Base-by-base conservation (phyloP, 2,113 vertebrate genomes). In the Hyla sarda region DNA sequence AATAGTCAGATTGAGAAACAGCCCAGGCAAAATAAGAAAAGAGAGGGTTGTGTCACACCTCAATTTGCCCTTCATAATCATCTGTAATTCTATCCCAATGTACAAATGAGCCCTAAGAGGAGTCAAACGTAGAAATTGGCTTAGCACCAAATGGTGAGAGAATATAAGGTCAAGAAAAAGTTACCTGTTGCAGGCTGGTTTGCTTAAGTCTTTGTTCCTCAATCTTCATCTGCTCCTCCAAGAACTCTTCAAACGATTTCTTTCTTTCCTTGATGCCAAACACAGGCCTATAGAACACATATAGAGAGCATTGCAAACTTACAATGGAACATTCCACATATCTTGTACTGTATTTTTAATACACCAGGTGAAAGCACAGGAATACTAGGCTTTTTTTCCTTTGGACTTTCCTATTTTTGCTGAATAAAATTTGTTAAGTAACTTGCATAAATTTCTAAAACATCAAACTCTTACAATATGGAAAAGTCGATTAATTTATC, bases 241-340 rank as follows among this genome's bases (percentile, higher is more conserved):
- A 87, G 67, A 97, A 94, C 87, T 98, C 96, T 91, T 99, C 97
- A 93, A 98, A 99, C 0, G 96, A 97, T 90, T 93, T 93, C 89
- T 94, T 97, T 89, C 90, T 96, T 86, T 93, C 94, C 52, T 92
- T 92, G 28, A 96, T 88, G 0, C 90, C 92, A 80, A 94, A 91
- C 90, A 92, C 95, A 3, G 98, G 97, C 87, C 97, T 99, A 82
- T 0, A 16, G 60, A 62, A 45, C 41, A 41, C 41, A 41, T 0
- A 80, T 16, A 25, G 6, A 11, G 5, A 12, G 14, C 2, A 17
- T 32, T 32, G 62, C 12, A 30, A 12, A 11, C 25, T 52, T 52
- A 52, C 50, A 23, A 56, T 56, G 21, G 3, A 56, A 1, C 21
- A 6, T 10, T 56, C 5, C 21, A 56, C 21, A 56, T 4, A 56